Conservation (phyloP, 2,113 vertebrate species). For the Semnopithecus entellus region DNA sequence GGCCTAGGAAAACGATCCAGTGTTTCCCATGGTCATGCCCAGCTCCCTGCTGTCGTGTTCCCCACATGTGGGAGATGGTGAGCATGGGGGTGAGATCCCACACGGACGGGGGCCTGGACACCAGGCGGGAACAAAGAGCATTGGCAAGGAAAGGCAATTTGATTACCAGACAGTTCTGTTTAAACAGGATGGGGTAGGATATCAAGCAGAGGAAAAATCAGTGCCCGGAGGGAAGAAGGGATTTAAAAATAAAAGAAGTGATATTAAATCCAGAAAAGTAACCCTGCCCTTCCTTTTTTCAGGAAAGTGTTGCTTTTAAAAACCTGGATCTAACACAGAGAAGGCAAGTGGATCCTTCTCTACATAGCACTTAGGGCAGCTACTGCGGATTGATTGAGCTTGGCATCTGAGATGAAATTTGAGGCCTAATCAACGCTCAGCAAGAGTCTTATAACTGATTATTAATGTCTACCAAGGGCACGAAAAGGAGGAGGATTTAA, state of each 20-base stretch:
- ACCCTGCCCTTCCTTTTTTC: neutral
- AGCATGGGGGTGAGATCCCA: neutral
- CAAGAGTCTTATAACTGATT: slow-evolving; percentile 55
- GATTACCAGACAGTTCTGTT: neutral
- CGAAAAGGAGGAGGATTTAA: neutral
- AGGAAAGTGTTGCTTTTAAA: slow-evolving; percentile 4
- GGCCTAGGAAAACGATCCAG: neutral
- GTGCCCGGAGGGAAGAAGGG: neutral
- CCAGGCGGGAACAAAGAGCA: neutral
- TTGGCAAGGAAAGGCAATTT: neutral
- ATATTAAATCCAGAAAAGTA: neutral
- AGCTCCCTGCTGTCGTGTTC: neutral
- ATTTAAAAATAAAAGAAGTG: slow-evolving; percentile 24
- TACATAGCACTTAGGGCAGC: neutral
- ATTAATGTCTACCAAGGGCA: slow-evolving; percentile 64
- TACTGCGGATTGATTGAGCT: neutral
- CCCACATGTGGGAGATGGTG: neutral
- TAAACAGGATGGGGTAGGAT: neutral
- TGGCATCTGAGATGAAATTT: slow-evolving; percentile 31
- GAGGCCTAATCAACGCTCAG: slow-evolving; percentile 49
- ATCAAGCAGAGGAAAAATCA: fast-evolving
- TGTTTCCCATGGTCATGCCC: neutral
- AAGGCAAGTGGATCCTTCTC: neutral
- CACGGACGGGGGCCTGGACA: neutral
- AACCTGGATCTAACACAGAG: neutral